phyloP scores from a whole-genome alignment of 2,113 vertebrate species.

The Thermophis baileyi region DNA sequence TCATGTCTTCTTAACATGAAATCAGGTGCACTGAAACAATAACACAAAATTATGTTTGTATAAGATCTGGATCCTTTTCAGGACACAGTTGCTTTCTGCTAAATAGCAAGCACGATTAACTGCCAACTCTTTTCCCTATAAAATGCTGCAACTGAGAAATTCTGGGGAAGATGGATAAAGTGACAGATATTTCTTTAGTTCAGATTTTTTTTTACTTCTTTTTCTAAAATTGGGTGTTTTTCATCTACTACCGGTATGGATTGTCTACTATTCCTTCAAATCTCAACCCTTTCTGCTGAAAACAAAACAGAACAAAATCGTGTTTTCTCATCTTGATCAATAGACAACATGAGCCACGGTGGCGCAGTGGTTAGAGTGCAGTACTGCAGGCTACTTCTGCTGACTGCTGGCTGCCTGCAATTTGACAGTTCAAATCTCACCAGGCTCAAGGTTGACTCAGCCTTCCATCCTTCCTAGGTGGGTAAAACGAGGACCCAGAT shows the following conservation, averaged over 20 bases:
- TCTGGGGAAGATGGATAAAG: not conserved
- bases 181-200: not conserved
- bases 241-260: not conserved
- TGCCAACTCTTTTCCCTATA: not conserved
- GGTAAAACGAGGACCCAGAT: too few species aligned
- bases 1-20: not conserved
- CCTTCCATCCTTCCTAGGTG: too few species aligned
- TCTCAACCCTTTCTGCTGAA: not conserved
- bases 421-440: too few species aligned
- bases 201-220: not conserved
- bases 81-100: not conserved
- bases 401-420: too few species aligned
- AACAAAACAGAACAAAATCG: not conserved
- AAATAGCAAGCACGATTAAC: not conserved
- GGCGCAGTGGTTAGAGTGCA: too few species aligned
- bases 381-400: too few species aligned
- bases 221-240: not conserved
- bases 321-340: not conserved
- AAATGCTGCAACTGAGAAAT: not conserved
- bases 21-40: not conserved
- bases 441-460: too few species aligned
- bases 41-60: not conserved
- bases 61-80: not conserved
- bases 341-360: not conserved
- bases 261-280: not conserved